These are phyloP conservation scores for Xenotilapia flavipinnis DNA, from an alignment of 2,113 vertebrate species.

Conservation along the genomic window DNA sequence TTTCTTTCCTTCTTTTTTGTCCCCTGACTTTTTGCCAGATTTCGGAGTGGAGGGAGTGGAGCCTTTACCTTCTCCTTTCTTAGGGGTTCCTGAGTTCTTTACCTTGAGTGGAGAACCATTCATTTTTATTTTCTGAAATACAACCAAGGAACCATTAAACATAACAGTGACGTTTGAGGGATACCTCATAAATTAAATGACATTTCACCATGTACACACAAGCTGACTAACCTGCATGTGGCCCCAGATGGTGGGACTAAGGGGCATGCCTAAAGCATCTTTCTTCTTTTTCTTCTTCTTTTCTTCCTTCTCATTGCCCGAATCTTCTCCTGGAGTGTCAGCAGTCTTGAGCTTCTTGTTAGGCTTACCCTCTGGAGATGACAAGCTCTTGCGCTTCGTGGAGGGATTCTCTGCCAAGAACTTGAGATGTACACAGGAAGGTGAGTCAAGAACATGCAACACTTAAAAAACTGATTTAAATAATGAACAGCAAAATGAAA, in stretches of 20 bases:
- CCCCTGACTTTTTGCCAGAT: constrained; percentile 41
- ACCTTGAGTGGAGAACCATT: constrained; percentile 85
- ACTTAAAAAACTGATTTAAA: not conserved
- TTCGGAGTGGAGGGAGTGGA: constrained; percentile 47
- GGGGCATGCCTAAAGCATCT: constrained; percentile 72
- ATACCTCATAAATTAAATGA: not conserved
- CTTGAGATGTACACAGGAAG: constrained; percentile 54
- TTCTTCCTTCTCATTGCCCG: constrained; percentile 61
- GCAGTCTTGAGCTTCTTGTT: constrained; percentile 79
- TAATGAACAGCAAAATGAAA: not conserved
- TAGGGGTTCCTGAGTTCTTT: constrained; percentile 84
- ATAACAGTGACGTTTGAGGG: not conserved
- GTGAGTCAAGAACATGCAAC: not conserved
- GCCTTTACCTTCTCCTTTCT: constrained; percentile 74
- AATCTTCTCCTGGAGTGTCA: constrained; percentile 64
- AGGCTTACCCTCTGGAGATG: constrained; percentile 81
- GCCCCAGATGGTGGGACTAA: constrained; percentile 88
- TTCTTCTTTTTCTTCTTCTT: constrained; percentile 69
- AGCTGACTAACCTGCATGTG: constrained; percentile 76
- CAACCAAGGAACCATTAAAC: not conserved
- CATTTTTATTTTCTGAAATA: constrained; percentile 79
- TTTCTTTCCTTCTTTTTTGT: constrained; percentile 71
- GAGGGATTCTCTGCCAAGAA: constrained; percentile 92
- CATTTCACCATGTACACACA: not conserved
- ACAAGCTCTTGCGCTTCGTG: constrained; percentile 81